Evolutionary conservation across 2,113 vertebrate species (phyloP).

Genomic region (Gymnarchus niloticus): DNA sequence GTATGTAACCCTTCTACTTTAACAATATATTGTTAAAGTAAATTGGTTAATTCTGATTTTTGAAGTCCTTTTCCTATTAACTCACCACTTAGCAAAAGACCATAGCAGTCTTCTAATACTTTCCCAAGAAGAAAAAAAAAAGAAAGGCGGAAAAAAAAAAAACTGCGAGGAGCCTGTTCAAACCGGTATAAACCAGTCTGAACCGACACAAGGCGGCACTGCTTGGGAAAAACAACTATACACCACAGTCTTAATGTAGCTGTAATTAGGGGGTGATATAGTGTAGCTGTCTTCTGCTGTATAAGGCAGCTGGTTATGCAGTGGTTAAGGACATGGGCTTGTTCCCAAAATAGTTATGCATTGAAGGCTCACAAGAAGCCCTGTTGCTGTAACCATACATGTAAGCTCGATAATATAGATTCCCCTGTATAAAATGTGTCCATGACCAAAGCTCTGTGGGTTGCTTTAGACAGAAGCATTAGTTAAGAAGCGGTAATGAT

Average conservation of each 20-base stretch:
- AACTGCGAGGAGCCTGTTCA: neutral
- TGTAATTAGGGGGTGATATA: neutral
- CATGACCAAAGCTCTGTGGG: neutral
- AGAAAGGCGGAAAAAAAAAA: neutral
- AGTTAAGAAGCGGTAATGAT: neutral
- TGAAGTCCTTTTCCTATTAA: neutral
- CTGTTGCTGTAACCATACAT: neutral
- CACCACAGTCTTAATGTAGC: neutral
- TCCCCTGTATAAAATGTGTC: neutral
- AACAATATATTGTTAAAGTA: neutral
- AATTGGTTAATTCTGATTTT: too few relatives aligned
- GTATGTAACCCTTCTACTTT: neutral
- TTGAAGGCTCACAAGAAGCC: neutral
- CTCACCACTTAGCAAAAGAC: neutral
- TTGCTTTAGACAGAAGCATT: neutral
- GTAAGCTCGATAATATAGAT: neutral
- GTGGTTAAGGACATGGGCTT: neutral
- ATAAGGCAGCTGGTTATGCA: neutral
- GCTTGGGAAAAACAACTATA: neutral
- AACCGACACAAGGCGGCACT: neutral
- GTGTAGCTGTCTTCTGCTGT: neutral
- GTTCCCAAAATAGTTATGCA: neutral
- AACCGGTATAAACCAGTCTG: slow-evolving; percentile 18
- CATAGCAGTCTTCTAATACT: neutral
- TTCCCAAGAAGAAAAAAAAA: neutral